Evolutionary conservation across 2,113 vertebrate species (phyloP), one percentile per base, ranked within the genome.

Genomic region (Neoarius graeffei): DNA sequence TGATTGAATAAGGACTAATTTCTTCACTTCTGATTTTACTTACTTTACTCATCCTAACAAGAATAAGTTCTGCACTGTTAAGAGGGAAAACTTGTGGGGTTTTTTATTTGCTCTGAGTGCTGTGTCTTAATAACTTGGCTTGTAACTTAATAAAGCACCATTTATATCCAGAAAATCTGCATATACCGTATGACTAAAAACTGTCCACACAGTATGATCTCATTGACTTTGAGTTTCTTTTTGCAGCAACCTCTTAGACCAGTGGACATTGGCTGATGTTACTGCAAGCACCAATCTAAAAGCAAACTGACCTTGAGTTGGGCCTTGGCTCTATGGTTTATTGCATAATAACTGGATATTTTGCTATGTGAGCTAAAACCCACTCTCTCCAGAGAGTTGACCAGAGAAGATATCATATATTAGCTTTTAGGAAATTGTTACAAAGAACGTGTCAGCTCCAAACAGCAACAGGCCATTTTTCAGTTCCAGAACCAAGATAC

Each of bases 291-390:
- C 10, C 54, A 59, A 85, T 23, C 83, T 56, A 85, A 30, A 66
- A 57, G n/a, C 83, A 35, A 52, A 76, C 20, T 25, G 42, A 50
- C 19, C 42, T 50, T 76, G 9, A 35, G 76, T 14, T 15, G 25
- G 50, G 52, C 54, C 52, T 27, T n/a, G 25, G 52, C 3, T 57
- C 52, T 27, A 30, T 80, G 7, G 25, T 52, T n/a, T 80, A 56
- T 56, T 56, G 77, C 52, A 80, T 80, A 57, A 80, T 19, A 80
- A 80, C 52, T 57, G n/a, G 77, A 80, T 57, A 54, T 9, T 71
- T 27, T 85, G 8, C 71, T 64, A 20, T 74, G 71, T 48, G 35
- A 60, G 20, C 6, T 50, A n/a, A 20, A 27, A 3, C 64, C 25
- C 56, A 30, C 35, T 79, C n/a, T 54, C 74, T 77, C 74, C 54